Base-by-base conservation (phyloP, 2,113 vertebrate species). In the Dasyprocta punctata region DNA sequence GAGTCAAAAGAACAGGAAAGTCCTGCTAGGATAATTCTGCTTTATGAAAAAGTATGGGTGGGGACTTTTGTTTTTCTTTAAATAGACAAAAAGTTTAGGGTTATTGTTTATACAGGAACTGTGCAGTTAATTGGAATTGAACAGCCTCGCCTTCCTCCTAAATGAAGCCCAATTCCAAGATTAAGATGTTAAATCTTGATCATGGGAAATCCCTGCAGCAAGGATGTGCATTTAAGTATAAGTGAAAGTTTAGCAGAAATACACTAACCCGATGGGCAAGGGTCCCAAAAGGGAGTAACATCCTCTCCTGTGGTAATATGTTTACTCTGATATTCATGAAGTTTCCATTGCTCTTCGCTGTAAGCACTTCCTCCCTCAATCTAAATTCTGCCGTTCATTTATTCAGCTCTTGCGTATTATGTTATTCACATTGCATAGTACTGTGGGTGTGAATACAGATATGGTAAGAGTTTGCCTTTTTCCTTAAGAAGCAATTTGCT, bases 1-100 rank as follows among this genome's bases (percentile, higher is more conserved):
- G 96, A 93, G 78, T 93, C 78, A 47, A 84, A 89, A 89, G 86
- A 77, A 95, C 96, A 98, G 96, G 97, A 97, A 98, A 96, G 41
- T 44, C 82, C 36, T 97, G 96, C 96, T 96, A 97, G 77, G 83
- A 86, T 54, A 78, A 63, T 86, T 94, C 82, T 96, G 67, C 75
- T 89, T 69, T 54, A 89, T 96, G 80, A 89, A 96, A 92, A 84
- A 96, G 28, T 77, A 80, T 83, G 96, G 96, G 94, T 94, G 97
- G 95, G 75, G 41, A 75, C 78, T 95, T 86, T 26, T 69, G 71
- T 75, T 75, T 95, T 95, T 83, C 94, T 96, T 97, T 94, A 93
- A 94, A 92, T 89, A 97, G 94, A 84, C 88, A 44, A 65, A 84
- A 90, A 73, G 67, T 93, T 83, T 90, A 92, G 89, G 33, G 36